These are phyloP conservation scores for Drosophila murphyi DNA, from an alignment of 1,140 invertebrate species.

Conservation along the genomic window DNA sequence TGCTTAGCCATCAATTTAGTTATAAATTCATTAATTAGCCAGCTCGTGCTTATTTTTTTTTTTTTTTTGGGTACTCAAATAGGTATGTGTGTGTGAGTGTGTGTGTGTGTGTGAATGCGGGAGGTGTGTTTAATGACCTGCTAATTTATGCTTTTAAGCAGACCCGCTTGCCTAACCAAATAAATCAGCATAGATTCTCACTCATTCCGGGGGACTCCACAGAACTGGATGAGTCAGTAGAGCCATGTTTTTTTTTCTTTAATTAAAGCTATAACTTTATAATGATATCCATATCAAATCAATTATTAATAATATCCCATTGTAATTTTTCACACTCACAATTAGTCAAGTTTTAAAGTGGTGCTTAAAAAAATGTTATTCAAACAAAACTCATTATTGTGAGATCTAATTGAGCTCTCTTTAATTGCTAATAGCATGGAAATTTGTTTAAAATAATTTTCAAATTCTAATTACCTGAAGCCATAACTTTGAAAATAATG, in stretches of 20 bases:
- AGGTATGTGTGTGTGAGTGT: not conserved
- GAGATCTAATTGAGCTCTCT: not conserved
- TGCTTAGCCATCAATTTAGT: slow-evolving; percentile 28
- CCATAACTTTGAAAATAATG: slow-evolving; percentile 19
- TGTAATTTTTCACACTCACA: no score
- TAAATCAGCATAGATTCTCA: slow-evolving; percentile 56
- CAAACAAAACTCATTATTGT: no score
- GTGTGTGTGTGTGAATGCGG: slow-evolving; percentile 22
- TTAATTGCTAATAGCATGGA: not conserved
- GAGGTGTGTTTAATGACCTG: slow-evolving; percentile 48
- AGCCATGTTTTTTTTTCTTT: not conserved
- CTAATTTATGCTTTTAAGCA: slow-evolving; percentile 58
- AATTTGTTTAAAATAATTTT: no score
- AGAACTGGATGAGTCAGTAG: not conserved
- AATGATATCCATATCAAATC: no score
- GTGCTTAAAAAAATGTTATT: no score
- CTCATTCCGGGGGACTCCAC: not conserved
- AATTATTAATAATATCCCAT: no score
- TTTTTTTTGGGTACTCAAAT: slow-evolving; percentile 4
- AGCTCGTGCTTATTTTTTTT: not conserved
- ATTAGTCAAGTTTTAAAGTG: no score
- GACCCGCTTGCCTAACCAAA: slow-evolving; percentile 45
- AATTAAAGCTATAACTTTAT: no score
- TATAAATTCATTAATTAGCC: slow-evolving; percentile 59
- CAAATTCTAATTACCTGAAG: not conserved